These are phyloP conservation scores for Coryphaenoides rupestris DNA, from an alignment of 2,113 vertebrate species.

Conservation along the genomic window DNA sequence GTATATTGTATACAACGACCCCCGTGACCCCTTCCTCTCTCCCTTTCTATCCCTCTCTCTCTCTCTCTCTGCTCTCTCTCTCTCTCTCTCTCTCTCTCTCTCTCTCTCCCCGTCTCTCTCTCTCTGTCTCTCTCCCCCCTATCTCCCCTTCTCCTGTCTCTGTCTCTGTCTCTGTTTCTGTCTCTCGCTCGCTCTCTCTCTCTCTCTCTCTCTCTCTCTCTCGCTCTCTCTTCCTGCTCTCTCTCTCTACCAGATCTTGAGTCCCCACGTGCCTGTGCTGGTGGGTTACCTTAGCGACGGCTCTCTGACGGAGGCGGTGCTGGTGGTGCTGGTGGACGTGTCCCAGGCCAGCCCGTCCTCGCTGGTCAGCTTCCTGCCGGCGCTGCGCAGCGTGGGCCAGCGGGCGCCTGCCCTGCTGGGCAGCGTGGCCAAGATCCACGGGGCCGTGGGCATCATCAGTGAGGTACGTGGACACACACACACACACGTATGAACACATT, in stretches of 20 bases:
- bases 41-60: background rate
- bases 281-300: constrained; percentile 74
- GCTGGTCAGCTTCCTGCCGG: constrained; percentile 74
- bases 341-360: constrained; percentile 79
- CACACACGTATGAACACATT: background rate
- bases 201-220: constrained; percentile 18
- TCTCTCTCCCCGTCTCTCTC: background rate
- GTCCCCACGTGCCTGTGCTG: constrained; percentile 78
- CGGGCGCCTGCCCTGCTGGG: constrained; percentile 77
- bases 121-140: background rate
- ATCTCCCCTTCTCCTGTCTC: background rate
- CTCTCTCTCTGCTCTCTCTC: no score
- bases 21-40: background rate
- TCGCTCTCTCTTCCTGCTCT: constrained; percentile 12
- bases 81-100: no score
- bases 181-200: background rate
- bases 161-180: background rate
- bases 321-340: constrained; percentile 80
- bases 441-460: constrained; percentile 82
- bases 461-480: constrained; percentile 68
- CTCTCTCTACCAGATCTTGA: constrained; percentile 73
- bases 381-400: constrained; percentile 76
- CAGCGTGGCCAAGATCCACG: constrained; percentile 85
- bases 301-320: constrained; percentile 72
- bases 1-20: no score